A percentile compares a stretch with the other conserved stretches of the same genome.
These are phyloP conservation scores for Microcebus jonahi DNA, from an alignment of 2,113 vertebrate genomes.

Conservation along the genomic window DNA sequence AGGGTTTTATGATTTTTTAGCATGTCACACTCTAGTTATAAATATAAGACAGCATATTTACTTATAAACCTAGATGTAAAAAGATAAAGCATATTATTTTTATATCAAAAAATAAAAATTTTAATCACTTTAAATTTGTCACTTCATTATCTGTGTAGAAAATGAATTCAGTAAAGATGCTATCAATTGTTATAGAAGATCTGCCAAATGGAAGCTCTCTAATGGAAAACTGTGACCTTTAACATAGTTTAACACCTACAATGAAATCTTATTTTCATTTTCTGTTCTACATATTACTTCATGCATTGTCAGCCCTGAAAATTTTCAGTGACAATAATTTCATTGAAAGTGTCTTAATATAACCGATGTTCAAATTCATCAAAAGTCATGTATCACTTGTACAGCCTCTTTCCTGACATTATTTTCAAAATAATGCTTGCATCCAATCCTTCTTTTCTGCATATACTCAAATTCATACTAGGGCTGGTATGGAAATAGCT, in stretches of 20 bases:
- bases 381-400: slow-evolving; percentile 67
- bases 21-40: not conserved
- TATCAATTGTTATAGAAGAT: slow-evolving; percentile 56
- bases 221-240: slow-evolving; percentile 57
- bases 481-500: slow-evolving; percentile 74
- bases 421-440: slow-evolving; percentile 79
- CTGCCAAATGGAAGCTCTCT: slow-evolving; percentile 33
- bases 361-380: slow-evolving; percentile 75
- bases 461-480: slow-evolving; percentile 72
- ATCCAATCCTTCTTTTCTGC: slow-evolving; percentile 63
- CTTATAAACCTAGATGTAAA: slow-evolving; percentile 15
- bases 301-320: slow-evolving; percentile 48
- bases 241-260: slow-evolving; percentile 57
- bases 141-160: slow-evolving; percentile 33
- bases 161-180: slow-evolving; percentile 48
- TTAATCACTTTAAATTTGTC: slow-evolving; percentile 22
- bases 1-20: slow-evolving; percentile 12
- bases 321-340: slow-evolving; percentile 73
- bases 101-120: slow-evolving; percentile 3
- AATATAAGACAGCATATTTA: not conserved
- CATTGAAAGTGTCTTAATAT: slow-evolving; percentile 68
- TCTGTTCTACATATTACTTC: slow-evolving; percentile 57
- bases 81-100: slow-evolving; percentile 10
- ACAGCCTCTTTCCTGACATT: slow-evolving; percentile 71
- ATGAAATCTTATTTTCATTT: slow-evolving; percentile 63